phyloP scores from a whole-genome alignment of 2,888 invertebrate genomes.

The Alsophila aescularia region DNA sequence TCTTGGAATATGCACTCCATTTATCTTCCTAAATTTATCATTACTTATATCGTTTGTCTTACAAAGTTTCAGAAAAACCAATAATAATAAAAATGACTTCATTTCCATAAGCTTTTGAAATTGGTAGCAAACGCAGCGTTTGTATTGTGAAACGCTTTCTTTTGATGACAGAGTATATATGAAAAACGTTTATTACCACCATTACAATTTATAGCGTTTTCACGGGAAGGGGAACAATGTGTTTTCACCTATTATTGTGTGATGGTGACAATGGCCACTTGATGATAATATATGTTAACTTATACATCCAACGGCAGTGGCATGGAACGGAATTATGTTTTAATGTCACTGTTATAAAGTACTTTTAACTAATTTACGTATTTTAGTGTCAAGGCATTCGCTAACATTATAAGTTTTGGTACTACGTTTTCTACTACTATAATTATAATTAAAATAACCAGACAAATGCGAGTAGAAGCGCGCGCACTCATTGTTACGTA shows the following conservation, averaged over 20 bases:
- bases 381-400: too few relatives aligned
- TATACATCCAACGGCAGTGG: slow-evolving; percentile 5
- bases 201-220: slow-evolving; percentile 38
- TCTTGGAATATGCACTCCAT: slow-evolving; percentile 42
- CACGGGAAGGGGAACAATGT: slow-evolving; percentile 52
- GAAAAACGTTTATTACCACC: slow-evolving; percentile 22
- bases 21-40: slow-evolving; percentile 35
- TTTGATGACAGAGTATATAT: slow-evolving; percentile 17
- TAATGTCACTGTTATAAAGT: slow-evolving; percentile 11
- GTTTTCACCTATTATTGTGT: slow-evolving; percentile 49
- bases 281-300: slow-evolving; percentile 51
- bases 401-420: not conserved
- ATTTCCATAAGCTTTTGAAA: not conserved
- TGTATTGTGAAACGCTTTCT: slow-evolving; percentile 6
- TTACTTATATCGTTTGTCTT: slow-evolving; percentile 41
- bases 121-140: not conserved
- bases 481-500: too few relatives aligned
- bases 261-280: slow-evolving; percentile 56
- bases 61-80: slow-evolving; percentile 45
- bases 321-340: slow-evolving; percentile 48
- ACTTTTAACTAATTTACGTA: not conserved
- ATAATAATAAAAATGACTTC: slow-evolving; percentile 14
- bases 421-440: too few relatives aligned
- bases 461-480: too few relatives aligned
- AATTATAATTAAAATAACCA: too few relatives aligned